Conservation (phyloP, 2,113 vertebrate genomes). For the Chloropsis hardwickii region DNA sequence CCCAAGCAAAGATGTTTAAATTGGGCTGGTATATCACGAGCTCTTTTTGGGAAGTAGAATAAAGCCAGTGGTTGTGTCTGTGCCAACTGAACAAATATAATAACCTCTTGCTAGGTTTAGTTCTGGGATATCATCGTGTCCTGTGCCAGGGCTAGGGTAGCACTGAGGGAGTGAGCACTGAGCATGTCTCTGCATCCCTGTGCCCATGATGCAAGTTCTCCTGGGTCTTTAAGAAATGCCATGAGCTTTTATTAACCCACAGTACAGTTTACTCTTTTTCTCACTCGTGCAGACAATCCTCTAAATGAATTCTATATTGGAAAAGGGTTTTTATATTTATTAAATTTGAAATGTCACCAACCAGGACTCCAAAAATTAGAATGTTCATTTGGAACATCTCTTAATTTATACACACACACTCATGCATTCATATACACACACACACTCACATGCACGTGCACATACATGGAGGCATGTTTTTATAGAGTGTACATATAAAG, state of each 20-base stretch:
- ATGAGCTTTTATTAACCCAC: not conserved
- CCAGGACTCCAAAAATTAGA: not conserved
- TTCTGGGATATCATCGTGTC: not conserved
- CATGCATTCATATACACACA: not conserved
- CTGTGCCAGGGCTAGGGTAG: not conserved
- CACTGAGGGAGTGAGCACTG: not conserved
- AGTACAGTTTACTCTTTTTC: not conserved
- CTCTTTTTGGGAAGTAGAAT: no score
- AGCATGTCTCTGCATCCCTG: not conserved
- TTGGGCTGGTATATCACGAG: not conserved
- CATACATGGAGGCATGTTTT: not conserved
- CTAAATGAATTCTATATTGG: not conserved
- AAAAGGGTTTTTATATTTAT: not conserved
- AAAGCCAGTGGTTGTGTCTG: not conserved
- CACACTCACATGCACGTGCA: accelerated
- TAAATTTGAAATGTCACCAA: not conserved
- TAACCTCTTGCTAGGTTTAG: not conserved
- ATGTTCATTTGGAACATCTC: not conserved
- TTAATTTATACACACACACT: not conserved
- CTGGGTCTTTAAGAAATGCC: not conserved
- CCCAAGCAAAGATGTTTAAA: not conserved
- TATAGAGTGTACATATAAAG: not conserved
- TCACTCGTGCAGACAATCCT: not conserved
- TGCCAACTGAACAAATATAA: not conserved
- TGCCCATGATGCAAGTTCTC: not conserved